Base-by-base conservation (phyloP, 2,888 invertebrate genomes). In the Aplocera efformata region DNA sequence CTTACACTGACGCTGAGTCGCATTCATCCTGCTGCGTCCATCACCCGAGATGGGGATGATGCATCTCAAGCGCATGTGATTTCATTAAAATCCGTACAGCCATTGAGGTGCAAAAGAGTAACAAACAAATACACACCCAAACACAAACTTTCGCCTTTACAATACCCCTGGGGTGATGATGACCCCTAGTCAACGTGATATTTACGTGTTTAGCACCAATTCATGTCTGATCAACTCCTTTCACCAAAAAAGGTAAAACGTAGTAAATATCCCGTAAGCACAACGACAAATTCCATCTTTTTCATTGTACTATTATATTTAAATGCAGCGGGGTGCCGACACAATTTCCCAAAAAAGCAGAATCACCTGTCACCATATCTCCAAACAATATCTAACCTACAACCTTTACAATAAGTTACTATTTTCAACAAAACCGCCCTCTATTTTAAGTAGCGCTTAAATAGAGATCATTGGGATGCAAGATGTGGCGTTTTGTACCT, bases 251-350 rank as follows among this genome's bases (percentile, higher is more conserved):
- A 48, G 53, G 50, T 45, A 44, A 50, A 61, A 53, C 44, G 44
- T 41, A 43, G 44, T 52, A 51, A 43, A 49, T 41, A 60, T 55
- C 60, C 52, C 57, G 53, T 60, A 66, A 69, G 60, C 61, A 56
- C 53, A 48, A 53, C 63, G 67, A 74, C 73, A 74, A 80, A 79
- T 79, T 74, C 67, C 59, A 64, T 63, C 66, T 69, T 76, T 52
- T 74, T 71, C 68, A 72, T 69, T 72, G 67, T 67, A 61, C 66
- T 71, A 72, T 79, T 76, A 77, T 67, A 72, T 79, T 81, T 72
- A 75, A 82, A 81, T 73, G 68, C 71, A 72, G 66, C 60, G 45
- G 65, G 67, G 69, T 67, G 67, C 63, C 57, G 61, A 55, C 67
- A 65, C 67, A 67, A 66, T 72, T 69, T 55, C 63, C 67, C 60